Conservation (phyloP, 2,797 vertebrate genomes). For the Sebastes oblongus region DNA sequence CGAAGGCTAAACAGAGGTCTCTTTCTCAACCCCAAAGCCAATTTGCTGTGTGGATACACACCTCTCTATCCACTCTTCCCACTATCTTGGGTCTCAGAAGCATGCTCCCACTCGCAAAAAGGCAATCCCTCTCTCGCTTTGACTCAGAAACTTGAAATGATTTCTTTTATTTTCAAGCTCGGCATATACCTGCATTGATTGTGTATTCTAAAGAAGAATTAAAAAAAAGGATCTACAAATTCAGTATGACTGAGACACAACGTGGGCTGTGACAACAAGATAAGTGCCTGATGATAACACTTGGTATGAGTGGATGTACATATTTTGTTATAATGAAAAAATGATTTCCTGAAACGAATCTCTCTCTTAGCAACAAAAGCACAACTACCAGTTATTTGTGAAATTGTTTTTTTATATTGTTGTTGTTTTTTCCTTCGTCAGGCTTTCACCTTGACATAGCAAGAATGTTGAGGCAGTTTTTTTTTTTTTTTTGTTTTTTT, state of each 20-base stretch:
- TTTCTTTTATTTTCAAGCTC: slow-evolving; percentile 58
- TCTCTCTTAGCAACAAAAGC: slow-evolving; percentile 19
- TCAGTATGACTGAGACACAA: slow-evolving; percentile 41
- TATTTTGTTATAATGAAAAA: background rate
- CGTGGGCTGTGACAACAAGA: slow-evolving; percentile 10
- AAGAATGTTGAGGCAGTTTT: background rate
- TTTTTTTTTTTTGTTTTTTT: background rate
- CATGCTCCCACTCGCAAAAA: slow-evolving; percentile 48
- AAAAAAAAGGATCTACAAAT: slow-evolving; percentile 29
- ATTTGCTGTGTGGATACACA: slow-evolving; percentile 71
- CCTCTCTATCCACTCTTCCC: slow-evolving; percentile 42
- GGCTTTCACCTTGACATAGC: slow-evolving; percentile 49
- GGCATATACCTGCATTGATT: slow-evolving; percentile 65
- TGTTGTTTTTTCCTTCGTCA: background rate
- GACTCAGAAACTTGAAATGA: slow-evolving; percentile 57
- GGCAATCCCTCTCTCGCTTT: slow-evolving; percentile 53
- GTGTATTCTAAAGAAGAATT: slow-evolving; percentile 54
- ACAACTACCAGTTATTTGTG: background rate
- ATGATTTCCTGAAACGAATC: slow-evolving; percentile 17
- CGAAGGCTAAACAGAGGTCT: slow-evolving; percentile 65
- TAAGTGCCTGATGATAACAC: slow-evolving; percentile 1
- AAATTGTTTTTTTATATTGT: background rate
- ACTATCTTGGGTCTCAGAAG: slow-evolving; percentile 60
- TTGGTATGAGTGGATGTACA: background rate
- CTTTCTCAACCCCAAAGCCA: slow-evolving; percentile 61